Evolutionary conservation across 2,113 vertebrate species (phyloP).

Genomic region (Bungarus multicinctus): DNA sequence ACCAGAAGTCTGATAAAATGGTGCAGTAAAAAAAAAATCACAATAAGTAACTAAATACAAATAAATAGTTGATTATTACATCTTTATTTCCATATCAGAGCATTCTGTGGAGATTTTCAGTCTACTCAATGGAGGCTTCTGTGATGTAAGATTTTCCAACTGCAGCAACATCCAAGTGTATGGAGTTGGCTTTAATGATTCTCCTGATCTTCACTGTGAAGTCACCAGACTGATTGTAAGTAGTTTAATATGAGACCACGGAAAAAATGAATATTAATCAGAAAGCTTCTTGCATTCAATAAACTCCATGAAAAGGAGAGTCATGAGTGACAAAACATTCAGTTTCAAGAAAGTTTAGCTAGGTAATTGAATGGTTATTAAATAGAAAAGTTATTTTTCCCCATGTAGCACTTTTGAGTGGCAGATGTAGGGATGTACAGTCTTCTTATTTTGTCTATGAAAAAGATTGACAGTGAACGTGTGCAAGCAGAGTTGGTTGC

Average conservation of each 20-base stretch:
- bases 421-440: background rate
- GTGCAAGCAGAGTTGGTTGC: background rate
- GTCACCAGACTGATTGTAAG: slow-evolving; percentile 72
- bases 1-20: background rate
- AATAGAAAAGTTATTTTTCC: background rate
- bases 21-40: background rate
- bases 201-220: slow-evolving; percentile 65
- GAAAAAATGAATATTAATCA: background rate
- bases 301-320: background rate
- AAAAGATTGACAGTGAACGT: background rate
- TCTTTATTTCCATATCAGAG: slow-evolving; percentile 17
- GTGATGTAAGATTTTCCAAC: slow-evolving; percentile 54
- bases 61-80: background rate
- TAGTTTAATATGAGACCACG: background rate
- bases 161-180: slow-evolving; percentile 64
- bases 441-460: background rate
- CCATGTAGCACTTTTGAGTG: background rate
- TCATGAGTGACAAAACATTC: background rate
- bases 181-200: slow-evolving; percentile 63
- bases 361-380: background rate
- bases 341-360: background rate
- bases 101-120: slow-evolving; percentile 66
- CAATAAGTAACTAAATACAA: background rate
- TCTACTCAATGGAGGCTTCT: slow-evolving; percentile 70
- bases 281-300: background rate